Evolutionary conservation across 2,888 invertebrate genomes (phyloP).

Genomic region (Chrysolina haemoptera): DNA sequence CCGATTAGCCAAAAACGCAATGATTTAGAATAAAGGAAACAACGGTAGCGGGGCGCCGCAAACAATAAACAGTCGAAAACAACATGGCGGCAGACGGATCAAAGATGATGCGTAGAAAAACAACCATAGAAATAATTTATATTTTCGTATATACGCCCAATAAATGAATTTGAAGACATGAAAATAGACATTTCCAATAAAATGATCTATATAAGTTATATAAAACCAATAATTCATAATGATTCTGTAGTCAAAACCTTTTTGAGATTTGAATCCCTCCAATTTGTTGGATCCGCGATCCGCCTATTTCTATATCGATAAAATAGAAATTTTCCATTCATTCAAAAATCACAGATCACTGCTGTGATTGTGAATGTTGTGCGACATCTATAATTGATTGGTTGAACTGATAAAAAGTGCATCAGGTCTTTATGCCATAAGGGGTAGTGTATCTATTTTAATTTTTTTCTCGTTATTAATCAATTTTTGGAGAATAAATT

Average conservation of each 20-base stretch:
- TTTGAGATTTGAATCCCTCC: not conserved
- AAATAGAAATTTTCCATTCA: not conserved
- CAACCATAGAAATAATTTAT: conserved; percentile 51
- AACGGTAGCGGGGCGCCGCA: conserved; percentile 69
- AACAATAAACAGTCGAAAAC: conserved; percentile 69
- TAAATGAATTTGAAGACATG: not conserved
- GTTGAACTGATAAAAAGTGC: too few relatives aligned
- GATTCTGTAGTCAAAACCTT: too few relatives aligned
- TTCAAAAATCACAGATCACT: not conserved
- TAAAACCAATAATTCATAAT: too few relatives aligned
- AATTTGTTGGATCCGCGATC: not conserved
- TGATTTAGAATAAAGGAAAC: conserved; percentile 55
- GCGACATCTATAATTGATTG: too few relatives aligned
- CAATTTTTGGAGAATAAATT: too few relatives aligned
- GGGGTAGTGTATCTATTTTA: too few relatives aligned
- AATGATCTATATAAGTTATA: too few relatives aligned
- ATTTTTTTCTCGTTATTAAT: too few relatives aligned
- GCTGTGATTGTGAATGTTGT: too few relatives aligned
- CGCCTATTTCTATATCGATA: not conserved
- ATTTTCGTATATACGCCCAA: not conserved
- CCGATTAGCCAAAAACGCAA: conserved; percentile 51
- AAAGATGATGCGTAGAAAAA: not conserved
- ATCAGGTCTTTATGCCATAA: too few relatives aligned
- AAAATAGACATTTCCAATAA: not conserved
- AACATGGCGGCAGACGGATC: conserved; percentile 65